phyloP scores from a whole-genome alignment of 2,797 vertebrate species.

The Amniataba percoides region DNA sequence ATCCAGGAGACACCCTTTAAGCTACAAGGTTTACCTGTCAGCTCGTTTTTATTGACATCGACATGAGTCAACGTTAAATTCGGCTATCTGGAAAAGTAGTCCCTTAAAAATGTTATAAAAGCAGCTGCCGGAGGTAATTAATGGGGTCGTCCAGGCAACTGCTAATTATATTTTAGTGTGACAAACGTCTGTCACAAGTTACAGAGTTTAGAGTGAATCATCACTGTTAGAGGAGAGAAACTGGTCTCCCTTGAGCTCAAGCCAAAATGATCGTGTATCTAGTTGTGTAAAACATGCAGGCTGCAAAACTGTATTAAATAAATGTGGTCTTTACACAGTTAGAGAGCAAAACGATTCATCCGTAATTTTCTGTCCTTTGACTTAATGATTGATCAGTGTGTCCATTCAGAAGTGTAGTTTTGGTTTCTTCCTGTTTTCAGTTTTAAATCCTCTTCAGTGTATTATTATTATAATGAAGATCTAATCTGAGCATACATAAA shows the following conservation, averaged over 20 bases:
- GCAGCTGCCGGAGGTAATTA: not conserved
- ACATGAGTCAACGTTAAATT: conserved; percentile 2
- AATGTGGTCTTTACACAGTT: not conserved
- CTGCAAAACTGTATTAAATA: not conserved
- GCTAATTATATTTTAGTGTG: conserved; percentile 4
- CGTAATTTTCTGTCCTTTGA: not conserved
- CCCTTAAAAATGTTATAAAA: not conserved
- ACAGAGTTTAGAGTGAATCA: conserved; percentile 54
- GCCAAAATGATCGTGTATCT: not conserved
- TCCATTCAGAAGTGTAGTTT: not conserved
- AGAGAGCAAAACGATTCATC: not conserved
- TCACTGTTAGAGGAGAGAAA: not conserved
- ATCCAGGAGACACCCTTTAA: no score
- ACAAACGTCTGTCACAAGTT: conserved; percentile 25
- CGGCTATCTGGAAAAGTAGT: not conserved
- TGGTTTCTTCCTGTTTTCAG: not conserved
- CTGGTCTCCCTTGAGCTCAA: not conserved
- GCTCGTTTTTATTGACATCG: not conserved
- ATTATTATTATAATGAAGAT: not conserved
- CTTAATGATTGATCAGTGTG: not conserved
- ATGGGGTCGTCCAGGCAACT: no score
- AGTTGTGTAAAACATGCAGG: not conserved
- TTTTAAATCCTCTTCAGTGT: not conserved
- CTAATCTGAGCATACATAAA: not conserved
- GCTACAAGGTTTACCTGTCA: not conserved